phyloP scores from a whole-genome alignment of 64 coral and sea anemone genomes.

The Dendronephthya gigantea region DNA sequence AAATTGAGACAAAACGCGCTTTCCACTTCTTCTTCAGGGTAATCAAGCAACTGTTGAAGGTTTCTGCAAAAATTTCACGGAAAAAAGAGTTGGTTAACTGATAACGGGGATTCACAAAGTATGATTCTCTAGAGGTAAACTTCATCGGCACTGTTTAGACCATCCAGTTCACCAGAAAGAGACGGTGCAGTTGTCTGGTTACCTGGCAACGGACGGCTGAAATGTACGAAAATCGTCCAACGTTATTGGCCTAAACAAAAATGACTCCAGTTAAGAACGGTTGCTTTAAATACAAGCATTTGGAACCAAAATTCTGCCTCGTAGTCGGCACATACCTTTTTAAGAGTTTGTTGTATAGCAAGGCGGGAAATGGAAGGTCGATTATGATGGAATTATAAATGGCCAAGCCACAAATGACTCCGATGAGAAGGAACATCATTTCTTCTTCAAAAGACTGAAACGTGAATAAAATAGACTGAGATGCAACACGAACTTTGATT shows the following conservation, averaged over 20 bases:
- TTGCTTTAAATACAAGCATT: too few relatives aligned
- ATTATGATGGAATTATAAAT: conserved; percentile 38
- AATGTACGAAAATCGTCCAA: conserved; percentile 81
- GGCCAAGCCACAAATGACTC: conserved; percentile 88
- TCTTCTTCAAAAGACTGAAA: conserved; percentile 84
- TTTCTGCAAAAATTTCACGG: conserved; percentile 42
- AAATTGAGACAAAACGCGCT: conserved; percentile 62
- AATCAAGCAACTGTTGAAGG: conserved; percentile 71
- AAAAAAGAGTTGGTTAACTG: neutral
- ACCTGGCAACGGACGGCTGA: conserved; percentile 78
- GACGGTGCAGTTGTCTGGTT: neutral
- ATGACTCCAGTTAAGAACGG: too few relatives aligned
- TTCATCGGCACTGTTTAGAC: too few relatives aligned
- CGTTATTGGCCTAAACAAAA: conserved; percentile 45
- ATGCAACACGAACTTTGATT: neutral
- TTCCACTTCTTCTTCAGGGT: conserved; percentile 60
- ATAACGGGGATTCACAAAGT: too few relatives aligned
- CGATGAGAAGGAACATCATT: conserved; percentile 90
- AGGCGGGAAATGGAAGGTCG: too few relatives aligned
- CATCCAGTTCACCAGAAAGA: too few relatives aligned
- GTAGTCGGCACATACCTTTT: too few relatives aligned
- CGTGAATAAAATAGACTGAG: neutral
- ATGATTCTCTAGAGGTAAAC: too few relatives aligned
- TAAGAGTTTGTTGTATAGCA: conserved; percentile 45
- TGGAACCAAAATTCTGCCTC: too few relatives aligned